Conservation (phyloP, 2,888 invertebrate genomes). For the Galeruca laticollis region DNA sequence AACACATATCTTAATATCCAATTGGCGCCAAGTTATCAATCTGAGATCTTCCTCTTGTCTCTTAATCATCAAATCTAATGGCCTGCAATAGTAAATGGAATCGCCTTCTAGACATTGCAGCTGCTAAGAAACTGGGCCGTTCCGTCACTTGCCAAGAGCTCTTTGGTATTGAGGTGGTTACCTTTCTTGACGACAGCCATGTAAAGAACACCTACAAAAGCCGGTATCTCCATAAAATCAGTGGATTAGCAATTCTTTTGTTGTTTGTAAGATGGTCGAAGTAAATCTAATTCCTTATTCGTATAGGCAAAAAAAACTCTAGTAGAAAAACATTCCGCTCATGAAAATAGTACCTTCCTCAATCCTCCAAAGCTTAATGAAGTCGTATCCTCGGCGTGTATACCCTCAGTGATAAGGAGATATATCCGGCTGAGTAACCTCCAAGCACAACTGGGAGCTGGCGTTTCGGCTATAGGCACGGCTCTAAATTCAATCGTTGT, state of each 20-base stretch:
- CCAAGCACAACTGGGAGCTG: too few species aligned
- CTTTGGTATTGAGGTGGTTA: neutral
- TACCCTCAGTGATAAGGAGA: too few species aligned
- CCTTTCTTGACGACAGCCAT: conserved; percentile 48
- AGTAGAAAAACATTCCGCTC: too few species aligned
- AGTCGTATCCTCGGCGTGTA: too few species aligned
- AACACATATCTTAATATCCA: too few species aligned
- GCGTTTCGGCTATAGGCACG: too few species aligned
- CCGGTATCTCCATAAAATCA: conserved; percentile 45
- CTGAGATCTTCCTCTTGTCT: too few species aligned
- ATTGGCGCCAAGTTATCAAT: too few species aligned
- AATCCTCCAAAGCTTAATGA: too few species aligned
- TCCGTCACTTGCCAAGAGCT: conserved; percentile 49
- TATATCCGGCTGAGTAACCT: too few species aligned
- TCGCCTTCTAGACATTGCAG: neutral
- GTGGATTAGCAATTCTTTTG: conserved; percentile 39
- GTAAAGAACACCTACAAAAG: conserved; percentile 54
- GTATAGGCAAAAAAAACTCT: conserved; percentile 48
- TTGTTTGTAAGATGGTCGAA: conserved; percentile 23
- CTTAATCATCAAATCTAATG: neutral
- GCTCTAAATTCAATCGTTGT: too few species aligned
- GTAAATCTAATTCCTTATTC: conserved; percentile 42
- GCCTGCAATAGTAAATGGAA: neutral
- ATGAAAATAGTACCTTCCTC: too few species aligned
- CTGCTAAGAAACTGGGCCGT: conserved; percentile 49